Evolutionary conservation across 2,797 vertebrate species (phyloP).

Genomic region (Pangasius mekongensis): DNA sequence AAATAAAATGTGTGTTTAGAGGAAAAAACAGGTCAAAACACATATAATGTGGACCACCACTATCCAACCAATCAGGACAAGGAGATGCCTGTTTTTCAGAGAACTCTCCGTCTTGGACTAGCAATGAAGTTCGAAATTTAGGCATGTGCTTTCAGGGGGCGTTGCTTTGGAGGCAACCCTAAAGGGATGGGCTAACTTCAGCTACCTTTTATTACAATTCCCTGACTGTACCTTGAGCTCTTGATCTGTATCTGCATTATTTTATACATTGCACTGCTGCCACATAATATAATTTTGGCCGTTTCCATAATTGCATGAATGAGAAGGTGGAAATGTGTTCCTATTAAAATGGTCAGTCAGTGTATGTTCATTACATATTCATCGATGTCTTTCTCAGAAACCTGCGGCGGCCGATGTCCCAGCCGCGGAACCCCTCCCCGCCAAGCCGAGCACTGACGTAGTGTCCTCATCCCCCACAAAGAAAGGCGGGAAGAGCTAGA

Average conservation of each 20-base stretch:
- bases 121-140: background rate
- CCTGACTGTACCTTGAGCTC: background rate
- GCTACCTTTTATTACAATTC: background rate
- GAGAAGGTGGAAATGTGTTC: background rate
- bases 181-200: background rate
- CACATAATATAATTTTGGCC: background rate
- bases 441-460: constrained; percentile 69
- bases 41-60: background rate
- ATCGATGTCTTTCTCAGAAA: constrained; percentile 65
- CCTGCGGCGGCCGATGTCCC: constrained; percentile 62
- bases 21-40: background rate
- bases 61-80: background rate
- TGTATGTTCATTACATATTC: background rate
- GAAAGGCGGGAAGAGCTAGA: constrained; percentile 74
- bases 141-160: background rate
- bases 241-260: background rate
- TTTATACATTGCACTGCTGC: background rate
- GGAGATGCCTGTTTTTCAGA: background rate
- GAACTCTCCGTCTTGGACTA: background rate
- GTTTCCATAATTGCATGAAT: background rate
- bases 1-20: background rate
- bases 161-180: background rate
- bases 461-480: constrained; percentile 63
- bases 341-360: background rate
- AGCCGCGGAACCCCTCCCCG: constrained; percentile 54